phyloP scores from a whole-genome alignment of 2,113 vertebrate genomes.

The Sorex fumeus region DNA sequence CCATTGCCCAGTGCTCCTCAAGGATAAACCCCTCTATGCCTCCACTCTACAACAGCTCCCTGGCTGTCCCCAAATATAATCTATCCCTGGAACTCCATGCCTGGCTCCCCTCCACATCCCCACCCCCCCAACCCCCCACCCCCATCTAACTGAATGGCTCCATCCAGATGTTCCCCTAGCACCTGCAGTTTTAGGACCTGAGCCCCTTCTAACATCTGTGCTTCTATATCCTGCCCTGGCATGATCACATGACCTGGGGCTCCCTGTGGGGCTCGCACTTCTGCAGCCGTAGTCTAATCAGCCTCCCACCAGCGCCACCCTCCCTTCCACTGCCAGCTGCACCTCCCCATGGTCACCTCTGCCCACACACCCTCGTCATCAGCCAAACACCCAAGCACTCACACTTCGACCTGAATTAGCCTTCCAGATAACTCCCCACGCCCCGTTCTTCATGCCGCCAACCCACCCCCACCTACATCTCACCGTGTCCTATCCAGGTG shows the following conservation, averaged over 20 bases:
- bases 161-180: too few species aligned
- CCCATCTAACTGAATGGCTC: neutral
- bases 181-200: neutral
- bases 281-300: neutral
- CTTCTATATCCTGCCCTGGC: too few species aligned
- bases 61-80: neutral
- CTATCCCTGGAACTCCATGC: neutral
- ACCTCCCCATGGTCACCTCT: neutral
- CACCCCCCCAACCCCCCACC: too few species aligned
- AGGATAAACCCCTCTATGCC: too few species aligned
- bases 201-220: neutral
- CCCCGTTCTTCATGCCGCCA: neutral
- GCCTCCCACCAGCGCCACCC: neutral
- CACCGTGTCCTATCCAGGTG: neutral
- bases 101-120: neutral
- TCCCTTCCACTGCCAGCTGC: neutral
- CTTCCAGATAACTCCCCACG: neutral
- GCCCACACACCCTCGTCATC: neutral
- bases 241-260: neutral
- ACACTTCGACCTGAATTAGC: neutral
- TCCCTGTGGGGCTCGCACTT: neutral
- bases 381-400: neutral
- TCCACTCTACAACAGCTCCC: neutral
- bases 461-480: neutral
- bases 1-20: too few species aligned